A percentile compares a stretch with the other conserved stretches of the same genome.
These are phyloP conservation scores for Heliornis fulica DNA, from an alignment of 2,113 vertebrate species.

Conservation along the genomic window DNA sequence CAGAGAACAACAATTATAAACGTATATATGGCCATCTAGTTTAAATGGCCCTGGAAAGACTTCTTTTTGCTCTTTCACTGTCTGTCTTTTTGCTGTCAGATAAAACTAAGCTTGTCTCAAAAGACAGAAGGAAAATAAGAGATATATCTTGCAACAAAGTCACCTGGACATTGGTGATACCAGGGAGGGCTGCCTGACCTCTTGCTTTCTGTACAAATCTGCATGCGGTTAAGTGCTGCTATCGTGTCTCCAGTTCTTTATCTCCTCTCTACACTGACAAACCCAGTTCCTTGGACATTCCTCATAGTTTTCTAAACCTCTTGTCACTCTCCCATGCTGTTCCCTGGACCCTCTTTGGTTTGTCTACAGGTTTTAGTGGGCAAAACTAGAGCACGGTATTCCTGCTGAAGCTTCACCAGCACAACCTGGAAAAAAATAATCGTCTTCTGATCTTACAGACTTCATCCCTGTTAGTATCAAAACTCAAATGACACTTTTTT, in stretches of 20 bases:
- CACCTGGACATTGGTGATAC: neutral
- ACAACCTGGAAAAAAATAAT: neutral
- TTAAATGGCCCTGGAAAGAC: neutral
- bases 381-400: neutral
- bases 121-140: neutral
- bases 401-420: neutral
- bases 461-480: neutral
- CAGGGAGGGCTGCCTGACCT: neutral
- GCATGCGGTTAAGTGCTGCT: neutral
- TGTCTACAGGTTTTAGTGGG: neutral
- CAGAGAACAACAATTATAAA: neutral
- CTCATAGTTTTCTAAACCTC: neutral
- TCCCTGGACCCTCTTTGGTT: neutral
- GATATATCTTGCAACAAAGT: neutral
- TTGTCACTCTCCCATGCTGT: neutral
- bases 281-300: neutral
- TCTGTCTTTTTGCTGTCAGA: neutral
- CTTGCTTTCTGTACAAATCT: neutral
- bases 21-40: neutral
- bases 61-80: neutral
- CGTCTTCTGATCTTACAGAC: neutral
- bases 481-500: neutral
- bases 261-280: neutral
- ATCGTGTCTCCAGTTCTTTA: neutral
- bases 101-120: neutral